Evolutionary conservation across 2,888 invertebrate species (phyloP).

Genomic region (Dolomedes plantarius): DNA sequence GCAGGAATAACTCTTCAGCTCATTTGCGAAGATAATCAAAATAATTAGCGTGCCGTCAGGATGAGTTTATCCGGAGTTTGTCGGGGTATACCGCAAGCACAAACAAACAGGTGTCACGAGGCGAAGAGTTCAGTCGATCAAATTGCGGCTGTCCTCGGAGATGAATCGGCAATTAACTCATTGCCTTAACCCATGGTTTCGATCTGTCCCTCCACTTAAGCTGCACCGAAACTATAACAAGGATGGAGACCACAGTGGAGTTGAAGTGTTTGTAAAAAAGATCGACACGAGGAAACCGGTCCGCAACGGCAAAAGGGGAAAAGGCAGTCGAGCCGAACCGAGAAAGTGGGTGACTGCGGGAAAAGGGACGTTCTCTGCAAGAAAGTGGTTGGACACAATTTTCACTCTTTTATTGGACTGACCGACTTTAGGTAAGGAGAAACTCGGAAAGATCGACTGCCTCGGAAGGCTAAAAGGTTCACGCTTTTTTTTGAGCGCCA

Average conservation of each 20-base stretch:
- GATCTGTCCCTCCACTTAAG: not conserved
- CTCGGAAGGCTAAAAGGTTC: no score
- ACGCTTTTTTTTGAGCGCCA: no score
- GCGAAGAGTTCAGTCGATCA: no score
- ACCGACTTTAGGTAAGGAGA: not conserved
- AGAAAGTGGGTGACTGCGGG: slow-evolving; percentile 1
- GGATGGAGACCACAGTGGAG: not conserved
- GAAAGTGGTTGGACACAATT: not conserved
- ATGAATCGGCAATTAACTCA: no score
- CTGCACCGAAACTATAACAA: not conserved
- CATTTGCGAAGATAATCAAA: no score
- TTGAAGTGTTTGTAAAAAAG: not conserved
- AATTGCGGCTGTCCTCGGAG: no score
- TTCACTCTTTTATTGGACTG: not conserved
- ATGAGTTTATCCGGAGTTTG: no score
- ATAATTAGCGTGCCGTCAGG: no score
- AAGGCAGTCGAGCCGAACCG: not conserved
- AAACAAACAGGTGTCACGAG: no score
- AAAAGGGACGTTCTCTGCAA: not conserved
- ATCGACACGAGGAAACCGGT: not conserved
- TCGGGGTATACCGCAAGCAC: no score
- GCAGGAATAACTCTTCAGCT: no score
- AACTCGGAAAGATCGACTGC: not conserved
- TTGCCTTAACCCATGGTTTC: not conserved
- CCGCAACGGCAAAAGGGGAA: not conserved